Conservation (phyloP, 2,797 vertebrate species). For the Cuculus canorus region DNA sequence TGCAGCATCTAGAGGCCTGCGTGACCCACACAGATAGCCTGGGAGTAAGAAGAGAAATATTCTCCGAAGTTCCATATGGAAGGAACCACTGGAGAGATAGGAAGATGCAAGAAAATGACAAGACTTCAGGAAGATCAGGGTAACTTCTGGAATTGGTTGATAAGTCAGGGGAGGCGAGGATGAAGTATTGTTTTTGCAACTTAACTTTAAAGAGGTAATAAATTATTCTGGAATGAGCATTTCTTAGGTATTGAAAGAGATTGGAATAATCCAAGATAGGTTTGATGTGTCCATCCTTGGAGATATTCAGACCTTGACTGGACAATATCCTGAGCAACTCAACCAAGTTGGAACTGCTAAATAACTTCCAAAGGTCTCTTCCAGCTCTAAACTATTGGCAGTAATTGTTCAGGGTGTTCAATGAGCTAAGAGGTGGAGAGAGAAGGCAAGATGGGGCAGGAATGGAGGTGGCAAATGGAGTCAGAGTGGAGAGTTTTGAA, state of each 20-base stretch:
- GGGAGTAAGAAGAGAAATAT: not conserved
- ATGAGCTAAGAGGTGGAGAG: not conserved
- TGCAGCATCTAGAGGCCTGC: not conserved
- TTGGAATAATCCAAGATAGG: not conserved
- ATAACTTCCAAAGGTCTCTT: not conserved
- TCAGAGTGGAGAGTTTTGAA: not conserved
- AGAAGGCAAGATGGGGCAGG: not conserved
- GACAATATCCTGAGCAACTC: not conserved
- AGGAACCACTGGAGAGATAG: not conserved
- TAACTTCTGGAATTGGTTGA: not conserved
- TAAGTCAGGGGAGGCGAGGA: not conserved
- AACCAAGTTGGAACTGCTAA: not conserved
- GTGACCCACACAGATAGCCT: not conserved
- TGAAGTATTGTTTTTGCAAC: not conserved
- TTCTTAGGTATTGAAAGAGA: not conserved
- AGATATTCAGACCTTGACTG: not conserved
- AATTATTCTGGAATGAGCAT: not conserved
- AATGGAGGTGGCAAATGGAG: too few species aligned
- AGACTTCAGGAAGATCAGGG: not conserved
- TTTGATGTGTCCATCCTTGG: not conserved
- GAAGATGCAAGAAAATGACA: not conserved
- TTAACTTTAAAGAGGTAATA: not conserved
- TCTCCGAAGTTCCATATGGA: not conserved
- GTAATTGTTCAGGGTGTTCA: not conserved
- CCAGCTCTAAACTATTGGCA: not conserved